Percentiles rank a stretch among this genome's conserved stretches.
Evolutionary conservation across 2,888 invertebrate species (phyloP).

Genomic region (Alentia gelatinosa): DNA sequence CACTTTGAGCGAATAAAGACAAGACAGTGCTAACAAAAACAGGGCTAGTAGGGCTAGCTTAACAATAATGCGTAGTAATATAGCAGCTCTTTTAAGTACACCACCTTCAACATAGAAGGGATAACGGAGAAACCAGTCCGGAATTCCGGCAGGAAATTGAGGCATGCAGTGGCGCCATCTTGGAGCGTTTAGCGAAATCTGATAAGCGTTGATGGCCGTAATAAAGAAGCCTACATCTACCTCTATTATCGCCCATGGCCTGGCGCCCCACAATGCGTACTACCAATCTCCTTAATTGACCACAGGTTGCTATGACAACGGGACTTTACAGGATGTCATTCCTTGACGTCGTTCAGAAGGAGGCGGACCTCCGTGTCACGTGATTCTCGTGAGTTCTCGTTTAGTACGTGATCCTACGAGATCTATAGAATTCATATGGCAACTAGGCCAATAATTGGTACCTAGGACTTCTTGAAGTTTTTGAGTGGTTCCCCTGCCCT

Average conservation of each 20-base stretch:
- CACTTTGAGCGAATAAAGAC: too few relatives aligned
- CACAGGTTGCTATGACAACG: neutral
- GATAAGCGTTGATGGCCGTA: neutral
- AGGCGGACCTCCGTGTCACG: neutral
- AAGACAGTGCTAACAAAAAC: too few relatives aligned
- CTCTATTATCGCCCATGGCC: neutral
- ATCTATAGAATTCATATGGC: neutral
- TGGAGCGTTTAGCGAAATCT: neutral
- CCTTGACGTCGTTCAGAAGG: neutral
- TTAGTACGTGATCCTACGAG: neutral
- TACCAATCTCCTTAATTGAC: conserved; percentile 9
- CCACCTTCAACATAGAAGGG: too few relatives aligned
- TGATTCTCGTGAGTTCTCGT: neutral
- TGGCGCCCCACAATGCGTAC: neutral
- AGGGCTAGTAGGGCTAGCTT: too few relatives aligned
- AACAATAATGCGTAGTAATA: too few relatives aligned
- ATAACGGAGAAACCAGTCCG: too few relatives aligned
- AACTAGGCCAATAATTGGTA: too few relatives aligned
- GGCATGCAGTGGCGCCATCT: neutral
- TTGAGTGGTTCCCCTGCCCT: too few relatives aligned
- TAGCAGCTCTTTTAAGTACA: too few relatives aligned
- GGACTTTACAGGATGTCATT: neutral
- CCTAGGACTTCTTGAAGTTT: too few relatives aligned
- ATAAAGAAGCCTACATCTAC: neutral
- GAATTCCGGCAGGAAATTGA: too few relatives aligned